These are phyloP conservation scores for Agrotis clavis DNA, from an alignment of 2,888 invertebrate genomes.

Conservation along the genomic window DNA sequence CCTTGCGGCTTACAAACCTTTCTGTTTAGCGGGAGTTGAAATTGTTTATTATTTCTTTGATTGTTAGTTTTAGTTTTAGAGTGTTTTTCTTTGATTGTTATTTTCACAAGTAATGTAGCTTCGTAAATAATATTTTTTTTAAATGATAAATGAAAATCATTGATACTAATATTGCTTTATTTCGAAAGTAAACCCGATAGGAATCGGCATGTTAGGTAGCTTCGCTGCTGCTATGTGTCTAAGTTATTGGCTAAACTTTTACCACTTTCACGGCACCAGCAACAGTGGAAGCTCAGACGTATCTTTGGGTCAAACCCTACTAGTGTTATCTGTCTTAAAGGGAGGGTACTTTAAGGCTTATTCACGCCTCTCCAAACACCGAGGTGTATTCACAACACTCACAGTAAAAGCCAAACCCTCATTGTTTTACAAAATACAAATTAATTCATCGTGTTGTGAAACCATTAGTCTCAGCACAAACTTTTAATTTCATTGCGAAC, in stretches of 20 bases:
- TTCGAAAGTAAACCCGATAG: too few relatives aligned
- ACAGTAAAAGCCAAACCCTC: not conserved
- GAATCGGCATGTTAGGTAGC: too few relatives aligned
- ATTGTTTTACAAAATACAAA: constrained; percentile 40
- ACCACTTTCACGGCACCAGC: not conserved
- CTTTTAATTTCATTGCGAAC: constrained; percentile 50
- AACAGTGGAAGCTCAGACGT: not conserved
- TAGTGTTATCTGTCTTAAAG: not conserved
- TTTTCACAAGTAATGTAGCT: too few relatives aligned
- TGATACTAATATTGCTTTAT: too few relatives aligned
- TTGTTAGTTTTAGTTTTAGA: too few relatives aligned
- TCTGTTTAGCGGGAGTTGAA: too few relatives aligned
- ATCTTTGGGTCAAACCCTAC: not conserved
- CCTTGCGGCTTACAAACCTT: too few relatives aligned
- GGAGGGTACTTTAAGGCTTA: not conserved
- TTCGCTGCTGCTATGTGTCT: not conserved
- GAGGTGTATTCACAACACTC: not conserved
- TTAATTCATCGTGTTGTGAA: constrained; percentile 35
- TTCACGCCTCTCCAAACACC: not conserved
- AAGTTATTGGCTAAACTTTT: not conserved
- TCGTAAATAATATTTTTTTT: too few relatives aligned
- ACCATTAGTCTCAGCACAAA: constrained; percentile 30
- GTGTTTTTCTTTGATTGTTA: too few relatives aligned
- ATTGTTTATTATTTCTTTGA: too few relatives aligned
- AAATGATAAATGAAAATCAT: too few relatives aligned